These are phyloP conservation scores for Catharus fuscescens DNA, from an alignment of 2,113 vertebrate species.

Conservation along the genomic window DNA sequence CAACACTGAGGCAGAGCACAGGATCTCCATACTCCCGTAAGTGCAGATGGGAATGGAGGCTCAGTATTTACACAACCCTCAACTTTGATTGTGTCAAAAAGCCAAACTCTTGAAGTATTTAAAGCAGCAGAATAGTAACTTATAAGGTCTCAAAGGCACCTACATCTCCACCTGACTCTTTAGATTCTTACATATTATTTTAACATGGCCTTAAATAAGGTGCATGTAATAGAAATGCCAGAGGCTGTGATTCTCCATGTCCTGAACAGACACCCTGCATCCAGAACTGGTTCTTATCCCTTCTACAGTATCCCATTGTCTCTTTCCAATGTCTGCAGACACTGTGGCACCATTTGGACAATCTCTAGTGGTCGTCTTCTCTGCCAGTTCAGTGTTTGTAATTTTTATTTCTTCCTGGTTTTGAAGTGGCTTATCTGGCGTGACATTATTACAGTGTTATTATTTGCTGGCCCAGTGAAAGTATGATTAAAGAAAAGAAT, in stretches of 20 bases:
- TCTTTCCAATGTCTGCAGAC: not conserved
- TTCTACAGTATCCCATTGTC: not conserved
- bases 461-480: slow-evolving; percentile 17
- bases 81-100: not conserved
- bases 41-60: not conserved
- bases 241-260: not conserved
- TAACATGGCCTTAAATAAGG: not conserved
- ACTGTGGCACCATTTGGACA: slow-evolving; percentile 23
- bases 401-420: slow-evolving; percentile 51
- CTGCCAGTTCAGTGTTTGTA: slow-evolving; percentile 15
- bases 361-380: not conserved
- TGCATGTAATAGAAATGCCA: not conserved
- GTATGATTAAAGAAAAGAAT: not conserved
- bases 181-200: not conserved
- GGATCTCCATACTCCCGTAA: not conserved
- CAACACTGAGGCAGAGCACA: not conserved
- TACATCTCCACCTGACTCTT: not conserved
- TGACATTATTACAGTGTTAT: not conserved
- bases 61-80: not conserved
- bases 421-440: slow-evolving; percentile 48
- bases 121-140: not conserved
- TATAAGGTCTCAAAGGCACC: not conserved
- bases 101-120: not conserved
- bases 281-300: not conserved
- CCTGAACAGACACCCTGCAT: not conserved